Evolutionary conservation across 2,888 invertebrate genomes (phyloP).

Genomic region (Zygaena filipendulae): DNA sequence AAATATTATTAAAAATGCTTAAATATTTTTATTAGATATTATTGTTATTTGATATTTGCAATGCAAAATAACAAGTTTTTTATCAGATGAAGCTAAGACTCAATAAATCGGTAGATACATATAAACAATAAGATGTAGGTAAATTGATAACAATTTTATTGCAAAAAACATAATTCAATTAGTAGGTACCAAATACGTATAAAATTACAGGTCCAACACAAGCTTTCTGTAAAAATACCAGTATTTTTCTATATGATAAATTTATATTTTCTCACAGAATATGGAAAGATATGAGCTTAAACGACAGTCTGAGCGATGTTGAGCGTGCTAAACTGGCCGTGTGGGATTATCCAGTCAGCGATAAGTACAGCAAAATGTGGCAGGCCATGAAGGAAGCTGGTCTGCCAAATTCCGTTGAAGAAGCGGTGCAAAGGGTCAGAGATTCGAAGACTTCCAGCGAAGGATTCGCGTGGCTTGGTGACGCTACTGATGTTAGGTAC

Average conservation of each 20-base stretch:
- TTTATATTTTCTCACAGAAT: slow-evolving; percentile 72
- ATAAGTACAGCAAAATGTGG: slow-evolving; percentile 99
- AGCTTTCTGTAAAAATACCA: no score
- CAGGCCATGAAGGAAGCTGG: slow-evolving; percentile 91
- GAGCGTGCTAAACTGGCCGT: slow-evolving; percentile 95
- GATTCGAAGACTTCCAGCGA: slow-evolving; percentile 76
- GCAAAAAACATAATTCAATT: no score
- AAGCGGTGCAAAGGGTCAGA: slow-evolving; percentile 77
- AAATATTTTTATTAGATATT: no score
- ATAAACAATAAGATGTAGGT: no score
- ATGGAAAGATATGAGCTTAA: slow-evolving; percentile 98
- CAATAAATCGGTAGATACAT: no score
- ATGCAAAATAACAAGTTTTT: no score
- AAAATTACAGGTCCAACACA: no score
- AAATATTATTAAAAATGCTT: no score
- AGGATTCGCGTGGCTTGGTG: slow-evolving; percentile 93
- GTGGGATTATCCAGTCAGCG: slow-evolving; percentile 99
- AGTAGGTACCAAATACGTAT: no score
- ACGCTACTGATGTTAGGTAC: slow-evolving; percentile 92
- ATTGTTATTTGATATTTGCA: no score
- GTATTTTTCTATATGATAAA: background rate
- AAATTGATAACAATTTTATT: no score
- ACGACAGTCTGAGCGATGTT: slow-evolving; percentile 89
- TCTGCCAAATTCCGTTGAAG: slow-evolving; percentile 81
- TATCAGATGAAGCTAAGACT: no score